Evolutionary conservation across 2,797 vertebrate species (phyloP).

Genomic region (Neomorphus geoffroyi): DNA sequence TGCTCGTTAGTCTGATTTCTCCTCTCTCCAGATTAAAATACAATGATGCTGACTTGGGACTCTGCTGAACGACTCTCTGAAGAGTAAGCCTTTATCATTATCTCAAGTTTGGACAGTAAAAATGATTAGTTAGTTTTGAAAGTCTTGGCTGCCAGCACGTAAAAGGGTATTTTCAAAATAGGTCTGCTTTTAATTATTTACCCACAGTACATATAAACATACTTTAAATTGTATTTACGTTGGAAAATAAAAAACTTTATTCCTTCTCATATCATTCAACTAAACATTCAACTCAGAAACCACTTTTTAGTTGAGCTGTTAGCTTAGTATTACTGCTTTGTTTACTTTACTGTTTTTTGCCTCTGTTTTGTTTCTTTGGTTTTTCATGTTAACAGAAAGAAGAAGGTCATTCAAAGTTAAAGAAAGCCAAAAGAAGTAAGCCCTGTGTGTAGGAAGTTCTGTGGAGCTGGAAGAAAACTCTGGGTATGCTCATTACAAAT

Average conservation of each 20-base stretch:
- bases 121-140: not conserved
- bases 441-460: not conserved
- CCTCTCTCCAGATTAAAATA: not conserved
- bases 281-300: not conserved
- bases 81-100: not conserved
- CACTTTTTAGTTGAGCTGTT: not conserved
- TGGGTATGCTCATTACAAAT: conserved; percentile 19
- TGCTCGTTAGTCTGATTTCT: not conserved
- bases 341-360: not conserved
- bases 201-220: not conserved
- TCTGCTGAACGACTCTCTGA: not conserved
- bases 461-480: not conserved
- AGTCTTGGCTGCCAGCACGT: not conserved
- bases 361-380: not conserved
- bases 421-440: conserved; percentile 47
- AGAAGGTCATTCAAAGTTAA: conserved; percentile 36
- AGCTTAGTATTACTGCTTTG: not conserved
- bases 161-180: not conserved
- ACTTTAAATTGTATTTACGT: not conserved
- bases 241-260: not conserved
- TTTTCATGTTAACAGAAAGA: conserved; percentile 50
- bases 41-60: not conserved
- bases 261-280: not conserved
- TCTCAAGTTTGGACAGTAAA: not conserved
- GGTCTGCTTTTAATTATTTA: not conserved